Base-by-base conservation (phyloP, 1,140 invertebrate species). In the Tenebrio molitor region DNA sequence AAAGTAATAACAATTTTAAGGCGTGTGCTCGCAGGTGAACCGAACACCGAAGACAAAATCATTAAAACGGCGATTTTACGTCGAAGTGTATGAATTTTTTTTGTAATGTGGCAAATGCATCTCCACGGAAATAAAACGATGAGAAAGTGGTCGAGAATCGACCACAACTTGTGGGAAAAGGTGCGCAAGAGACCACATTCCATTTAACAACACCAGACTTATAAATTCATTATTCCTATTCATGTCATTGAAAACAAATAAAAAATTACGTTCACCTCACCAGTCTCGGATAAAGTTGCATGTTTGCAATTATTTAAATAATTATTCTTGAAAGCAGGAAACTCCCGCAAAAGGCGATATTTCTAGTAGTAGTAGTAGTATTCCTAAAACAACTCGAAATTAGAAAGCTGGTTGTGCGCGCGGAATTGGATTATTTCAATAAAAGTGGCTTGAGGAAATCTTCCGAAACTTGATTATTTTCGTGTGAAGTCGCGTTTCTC, bases 1-100 rank as follows among this genome's bases (percentile, higher is more conserved):
- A 66, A 66, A 44, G 64, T 66, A 44, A 36, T 39, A 25, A 62
- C 50, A 62, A 44, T 66, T 66, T 66, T 66, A 66, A 66, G 64
- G 64, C 41, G 64, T 66, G 64, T 42, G 63, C 23, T 44, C 16
- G 12, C 36, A 39, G 36, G 36, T 39, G 36, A 39, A 39, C 36
- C 12, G n/a, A 39, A 12, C 4, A 39, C 36, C 12, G n/a, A 39
- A 12, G n/a, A n/a, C 6, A 39, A 39, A 10, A 6, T 3, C 29
- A 4, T 33, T 4, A 33, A 33, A 33, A 4, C 29, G 8, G 8
- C 29, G 29, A 33, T 3, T 33, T 33, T 3, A 33, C 29, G 8
- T 33, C n/a, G n/a, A n/a, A n/a, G n/a, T n/a, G n/a, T n/a, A n/a
- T n/a, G n/a, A n/a, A n/a, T n/a, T n/a, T n/a, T n/a, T n/a, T n/a